These are phyloP conservation scores for Caenorhabditis remanei DNA, from an alignment of 1,140 invertebrate species.

Conservation along the genomic window DNA sequence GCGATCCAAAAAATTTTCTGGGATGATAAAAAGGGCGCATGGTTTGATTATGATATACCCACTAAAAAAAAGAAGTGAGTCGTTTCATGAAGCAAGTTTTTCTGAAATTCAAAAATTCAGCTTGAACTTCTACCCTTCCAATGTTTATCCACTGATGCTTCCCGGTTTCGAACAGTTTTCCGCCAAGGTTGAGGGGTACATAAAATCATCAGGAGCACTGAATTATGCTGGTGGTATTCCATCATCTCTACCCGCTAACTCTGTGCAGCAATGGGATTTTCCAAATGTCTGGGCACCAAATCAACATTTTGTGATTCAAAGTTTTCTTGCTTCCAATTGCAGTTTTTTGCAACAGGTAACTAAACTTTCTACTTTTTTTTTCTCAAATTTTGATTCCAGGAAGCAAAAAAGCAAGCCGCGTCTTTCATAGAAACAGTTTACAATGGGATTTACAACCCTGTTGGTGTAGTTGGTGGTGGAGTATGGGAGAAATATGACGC, in stretches of 20 bases:
- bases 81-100: not conserved
- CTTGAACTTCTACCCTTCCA: slow-evolving; percentile 85
- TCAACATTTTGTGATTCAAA: slow-evolving; percentile 57
- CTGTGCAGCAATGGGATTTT: slow-evolving; percentile 78
- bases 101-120: slow-evolving; percentile 71
- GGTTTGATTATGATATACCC: slow-evolving; percentile 88
- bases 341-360: not conserved
- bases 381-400: not conserved
- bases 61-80: slow-evolving; percentile 79
- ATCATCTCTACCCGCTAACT: slow-evolving; percentile 72
- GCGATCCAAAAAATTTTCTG: slow-evolving; percentile 86
- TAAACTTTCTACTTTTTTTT: not conserved
- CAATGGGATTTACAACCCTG: slow-evolving; percentile 49
- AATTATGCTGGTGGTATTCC: slow-evolving; percentile 63
- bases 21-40: slow-evolving; percentile 87
- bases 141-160: slow-evolving; percentile 85
- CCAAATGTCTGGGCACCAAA: slow-evolving; percentile 77
- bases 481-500: slow-evolving; percentile 65
- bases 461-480: slow-evolving; percentile 5
- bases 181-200: slow-evolving; percentile 50
- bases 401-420: slow-evolving; percentile 50
- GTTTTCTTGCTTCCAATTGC: slow-evolving; percentile 1
- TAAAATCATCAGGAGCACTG: slow-evolving; percentile 61
- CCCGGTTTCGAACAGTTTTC: slow-evolving; percentile 80
- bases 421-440: slow-evolving; percentile 53